Conservation (phyloP, 2,888 invertebrate genomes). For the Seira musarum region DNA sequence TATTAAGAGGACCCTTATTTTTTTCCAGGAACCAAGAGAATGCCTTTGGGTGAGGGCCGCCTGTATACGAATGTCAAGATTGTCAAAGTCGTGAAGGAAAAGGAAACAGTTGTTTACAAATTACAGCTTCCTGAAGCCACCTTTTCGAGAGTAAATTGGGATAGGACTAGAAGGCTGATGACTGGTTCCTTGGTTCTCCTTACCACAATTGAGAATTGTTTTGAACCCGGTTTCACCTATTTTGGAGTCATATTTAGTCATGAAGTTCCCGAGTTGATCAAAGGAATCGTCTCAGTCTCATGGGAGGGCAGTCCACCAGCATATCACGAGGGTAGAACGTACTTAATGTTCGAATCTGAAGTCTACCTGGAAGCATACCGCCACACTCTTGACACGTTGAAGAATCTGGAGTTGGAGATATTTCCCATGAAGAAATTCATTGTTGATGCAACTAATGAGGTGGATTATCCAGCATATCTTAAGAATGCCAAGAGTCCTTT, state of each 20-base stretch:
- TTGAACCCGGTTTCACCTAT: conserved; percentile 76
- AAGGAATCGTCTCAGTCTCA: conserved; percentile 74
- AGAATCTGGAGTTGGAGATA: conserved; percentile 75
- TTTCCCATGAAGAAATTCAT: conserved; percentile 82
- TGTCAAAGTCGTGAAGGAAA: conserved; percentile 44
- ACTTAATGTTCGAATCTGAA: conserved; percentile 83
- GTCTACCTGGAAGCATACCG: conserved; percentile 88
- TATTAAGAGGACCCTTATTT: no score
- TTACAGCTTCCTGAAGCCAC: conserved; percentile 70
- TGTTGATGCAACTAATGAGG: conserved; percentile 74
- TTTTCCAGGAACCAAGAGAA: conserved; percentile 44
- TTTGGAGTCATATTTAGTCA: conserved; percentile 81
- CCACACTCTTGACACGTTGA: conserved; percentile 74
- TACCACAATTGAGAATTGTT: conserved; percentile 77
- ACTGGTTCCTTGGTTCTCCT: conserved; percentile 83
- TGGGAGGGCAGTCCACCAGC: conserved; percentile 65
- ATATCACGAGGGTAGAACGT: conserved; percentile 71
- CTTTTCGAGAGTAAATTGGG: conserved; percentile 72
- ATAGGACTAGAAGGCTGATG: conserved; percentile 78
- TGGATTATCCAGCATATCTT: conserved; percentile 73
- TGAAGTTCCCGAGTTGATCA: conserved; percentile 75
- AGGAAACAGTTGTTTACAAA: conserved; percentile 58
- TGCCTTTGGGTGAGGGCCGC: conserved; percentile 65
- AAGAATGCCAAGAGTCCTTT: conserved; percentile 44
- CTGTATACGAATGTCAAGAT: conserved; percentile 64